A percentile compares a stretch with the other conserved stretches of the same genome.
phyloP scores from a whole-genome alignment of 2,797 vertebrate species.

The Acropternis orthonyx region DNA sequence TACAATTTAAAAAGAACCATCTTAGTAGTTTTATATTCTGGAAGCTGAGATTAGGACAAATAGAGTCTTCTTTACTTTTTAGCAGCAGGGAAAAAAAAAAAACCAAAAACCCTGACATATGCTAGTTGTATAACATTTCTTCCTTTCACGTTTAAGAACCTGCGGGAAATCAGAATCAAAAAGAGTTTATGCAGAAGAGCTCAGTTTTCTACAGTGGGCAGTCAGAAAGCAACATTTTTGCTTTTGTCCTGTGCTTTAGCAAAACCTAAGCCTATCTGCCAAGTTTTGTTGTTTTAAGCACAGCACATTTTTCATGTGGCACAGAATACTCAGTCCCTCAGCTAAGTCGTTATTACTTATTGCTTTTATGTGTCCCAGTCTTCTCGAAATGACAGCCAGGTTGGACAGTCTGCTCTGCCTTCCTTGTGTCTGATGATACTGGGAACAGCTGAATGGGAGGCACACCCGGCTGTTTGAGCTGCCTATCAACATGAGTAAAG shows the following conservation, averaged over 20 bases:
- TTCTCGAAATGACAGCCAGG: conserved; percentile 35
- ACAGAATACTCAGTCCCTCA: neutral
- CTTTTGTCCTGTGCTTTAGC: conserved; percentile 7
- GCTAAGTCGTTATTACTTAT: conserved; percentile 26
- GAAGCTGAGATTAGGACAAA: neutral
- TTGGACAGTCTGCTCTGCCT: conserved; percentile 3
- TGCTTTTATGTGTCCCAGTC: conserved; percentile 31
- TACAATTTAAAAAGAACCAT: neutral
- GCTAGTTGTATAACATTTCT: neutral
- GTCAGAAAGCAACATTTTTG: conserved; percentile 7
- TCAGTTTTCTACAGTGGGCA: neutral
- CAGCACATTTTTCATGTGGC: conserved; percentile 16
- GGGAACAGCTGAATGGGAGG: conserved; percentile 47
- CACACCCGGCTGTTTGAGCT: neutral
- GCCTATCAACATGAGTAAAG: conserved; percentile 18
- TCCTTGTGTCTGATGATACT: neutral
- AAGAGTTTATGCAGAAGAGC: neutral
- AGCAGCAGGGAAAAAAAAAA: neutral
- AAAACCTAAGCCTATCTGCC: conserved; percentile 15
- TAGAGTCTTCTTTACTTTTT: neutral
- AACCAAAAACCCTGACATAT: neutral
- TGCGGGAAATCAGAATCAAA: neutral
- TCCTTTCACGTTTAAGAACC: neutral
- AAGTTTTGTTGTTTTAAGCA: neutral
- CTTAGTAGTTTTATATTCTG: neutral